Percentiles rank a stretch among this genome's conserved stretches.
Evolutionary conservation across 92 coral and sea anemone species (phyloP).

Genomic region (Epizoanthus fatuus): DNA sequence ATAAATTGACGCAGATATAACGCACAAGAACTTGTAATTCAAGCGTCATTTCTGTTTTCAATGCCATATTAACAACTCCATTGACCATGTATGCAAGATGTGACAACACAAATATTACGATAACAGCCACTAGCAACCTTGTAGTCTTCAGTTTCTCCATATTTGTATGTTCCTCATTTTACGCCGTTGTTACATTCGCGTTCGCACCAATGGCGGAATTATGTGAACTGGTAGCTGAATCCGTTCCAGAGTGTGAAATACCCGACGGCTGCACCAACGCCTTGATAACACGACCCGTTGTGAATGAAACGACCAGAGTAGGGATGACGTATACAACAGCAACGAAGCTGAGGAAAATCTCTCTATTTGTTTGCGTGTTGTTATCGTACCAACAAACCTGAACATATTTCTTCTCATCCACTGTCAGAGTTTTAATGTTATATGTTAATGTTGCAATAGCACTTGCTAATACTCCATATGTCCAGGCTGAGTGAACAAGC

Average conservation of each 20-base stretch:
- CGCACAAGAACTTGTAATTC: not conserved
- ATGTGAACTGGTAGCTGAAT: not conserved
- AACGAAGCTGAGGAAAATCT: not conserved
- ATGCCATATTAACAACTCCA: no score
- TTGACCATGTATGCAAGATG: not conserved
- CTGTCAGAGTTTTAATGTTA: not conserved
- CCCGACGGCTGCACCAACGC: not conserved
- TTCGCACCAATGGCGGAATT: not conserved
- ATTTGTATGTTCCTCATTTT: not conserved
- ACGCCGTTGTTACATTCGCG: no score
- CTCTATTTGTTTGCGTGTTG: not conserved
- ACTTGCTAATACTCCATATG: not conserved
- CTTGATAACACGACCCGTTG: not conserved
- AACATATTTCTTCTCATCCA: not conserved
- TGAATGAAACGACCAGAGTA: not conserved
- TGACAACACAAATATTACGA: not conserved
- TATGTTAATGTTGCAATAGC: not conserved
- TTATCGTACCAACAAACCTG: no score
- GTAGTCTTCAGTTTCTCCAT: not conserved
- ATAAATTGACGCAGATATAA: not conserved
- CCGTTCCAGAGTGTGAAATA: not conserved
- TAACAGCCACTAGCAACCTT: no score
- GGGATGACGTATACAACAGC: not conserved
- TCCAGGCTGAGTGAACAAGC: no score
- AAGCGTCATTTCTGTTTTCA: not conserved